Evolutionary conservation across 2,888 invertebrate species (phyloP).

Genomic region (Charanyca ferruginea): DNA sequence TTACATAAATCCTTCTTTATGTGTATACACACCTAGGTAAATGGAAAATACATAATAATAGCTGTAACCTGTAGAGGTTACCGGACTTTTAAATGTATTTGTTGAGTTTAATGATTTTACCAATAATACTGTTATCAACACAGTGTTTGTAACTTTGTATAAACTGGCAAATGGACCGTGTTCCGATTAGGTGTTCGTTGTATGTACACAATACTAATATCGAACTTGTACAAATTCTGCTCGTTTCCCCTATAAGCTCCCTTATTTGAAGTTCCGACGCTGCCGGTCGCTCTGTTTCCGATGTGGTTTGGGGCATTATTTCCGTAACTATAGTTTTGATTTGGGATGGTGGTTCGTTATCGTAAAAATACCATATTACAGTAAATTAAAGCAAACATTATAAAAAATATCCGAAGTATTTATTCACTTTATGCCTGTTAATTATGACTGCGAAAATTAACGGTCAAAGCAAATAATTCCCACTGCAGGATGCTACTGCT

Average conservation of each 20-base stretch:
- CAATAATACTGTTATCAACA: not conserved
- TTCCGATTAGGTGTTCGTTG: not conserved
- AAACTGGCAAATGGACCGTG: not conserved
- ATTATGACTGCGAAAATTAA: too few species aligned
- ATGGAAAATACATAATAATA: too few species aligned
- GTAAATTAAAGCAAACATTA: too few species aligned
- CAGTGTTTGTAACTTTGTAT: not conserved
- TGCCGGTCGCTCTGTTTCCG: conserved; percentile 6
- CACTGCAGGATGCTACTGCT: too few species aligned
- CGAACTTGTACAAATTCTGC: conserved; percentile 40
- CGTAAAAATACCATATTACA: too few species aligned
- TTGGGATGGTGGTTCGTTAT: not conserved
- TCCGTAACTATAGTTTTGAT: conserved; percentile 24
- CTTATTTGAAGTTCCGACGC: conserved; percentile 35
- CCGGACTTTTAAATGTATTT: not conserved
- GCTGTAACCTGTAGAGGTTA: too few species aligned
- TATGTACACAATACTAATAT: conserved; percentile 3
- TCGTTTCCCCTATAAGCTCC: conserved; percentile 17
- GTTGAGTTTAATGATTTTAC: not conserved
- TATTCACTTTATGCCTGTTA: too few species aligned
- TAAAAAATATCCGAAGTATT: too few species aligned
- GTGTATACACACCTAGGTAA: too few species aligned
- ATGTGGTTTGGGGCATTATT: conserved; percentile 28
- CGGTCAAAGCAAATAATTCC: too few species aligned
- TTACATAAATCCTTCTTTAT: too few species aligned